Base-by-base conservation (phyloP, 2,888 invertebrate species). In the Oeneis ivallda region DNA sequence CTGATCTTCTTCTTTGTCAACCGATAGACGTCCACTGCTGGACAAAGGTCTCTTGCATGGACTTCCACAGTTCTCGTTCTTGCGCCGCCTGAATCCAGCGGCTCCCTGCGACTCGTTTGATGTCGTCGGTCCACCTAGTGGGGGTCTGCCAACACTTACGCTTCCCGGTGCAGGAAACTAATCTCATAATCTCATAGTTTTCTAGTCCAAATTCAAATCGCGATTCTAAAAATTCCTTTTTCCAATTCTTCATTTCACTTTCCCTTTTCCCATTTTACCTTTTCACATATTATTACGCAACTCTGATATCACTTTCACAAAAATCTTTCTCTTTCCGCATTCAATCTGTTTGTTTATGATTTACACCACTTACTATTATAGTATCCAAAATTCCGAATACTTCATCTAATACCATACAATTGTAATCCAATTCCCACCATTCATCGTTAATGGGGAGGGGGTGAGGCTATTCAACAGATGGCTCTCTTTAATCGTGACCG, bases 381-480 rank as follows among this genome's bases (percentile, higher is more conserved):
- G 43, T 43, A 37, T 54, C 53, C 34, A 54, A 2, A 9, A 6
- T 15, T 54, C 37, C 53, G 8, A 15, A 13, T 43, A 17, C 7
- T 19, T 47, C 15, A 52, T 26, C 15, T 37, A n/a, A 62, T 57
- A 52, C 57, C 45, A 65, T 54, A 68, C 64, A 58, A 63, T 70
- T 68, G 50, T 59, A 66, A 68, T 58, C 65, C 70, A 72, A 68
- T 68, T 64, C 64, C 71, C 76, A 83, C 85, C 83, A 79, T 58
- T 85, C 84, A 85, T 85, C 75, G 80, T 86, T 86, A 85, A 67
- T 37, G 69, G 68, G 66, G 37, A 7, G 7, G 37, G 37, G 37
- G 37, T 1, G 37, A 72, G 74, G 75, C 75, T 79, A 76, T 76
- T 77, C 74, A 74, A 77, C 80, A 78, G 81, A 81, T 79, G 76